Conservation (phyloP, 2,888 invertebrate species). For the Parthenolecanium corni region DNA sequence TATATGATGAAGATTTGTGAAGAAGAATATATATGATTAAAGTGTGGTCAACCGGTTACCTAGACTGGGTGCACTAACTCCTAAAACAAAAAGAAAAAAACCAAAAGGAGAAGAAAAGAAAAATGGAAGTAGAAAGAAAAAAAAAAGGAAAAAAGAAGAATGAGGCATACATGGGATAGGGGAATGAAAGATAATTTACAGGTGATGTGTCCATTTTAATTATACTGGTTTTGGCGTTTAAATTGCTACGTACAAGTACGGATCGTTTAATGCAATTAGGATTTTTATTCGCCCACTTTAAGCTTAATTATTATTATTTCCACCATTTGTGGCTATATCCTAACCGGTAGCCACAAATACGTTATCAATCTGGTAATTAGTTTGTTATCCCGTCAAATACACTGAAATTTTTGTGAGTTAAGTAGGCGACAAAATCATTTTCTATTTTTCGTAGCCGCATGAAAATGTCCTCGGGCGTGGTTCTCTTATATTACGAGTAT, state of each 20-base stretch:
- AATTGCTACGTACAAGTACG: constrained; percentile 24
- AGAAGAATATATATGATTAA: constrained; percentile 23
- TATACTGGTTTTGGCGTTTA: constrained; percentile 23
- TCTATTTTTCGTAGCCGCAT: too few relatives aligned
- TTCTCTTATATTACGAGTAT: too few relatives aligned
- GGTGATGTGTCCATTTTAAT: constrained; percentile 25
- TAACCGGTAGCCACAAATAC: constrained; percentile 11
- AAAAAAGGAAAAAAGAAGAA: not conserved
- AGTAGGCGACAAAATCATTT: constrained; percentile 10
- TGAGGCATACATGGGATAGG: not conserved
- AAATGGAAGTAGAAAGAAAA: too few relatives aligned
- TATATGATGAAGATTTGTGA: constrained; percentile 1
- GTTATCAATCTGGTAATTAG: constrained; percentile 24
- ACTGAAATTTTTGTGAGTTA: constrained; percentile 9
- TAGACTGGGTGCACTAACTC: constrained; percentile 6
- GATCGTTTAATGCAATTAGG: constrained; percentile 26
- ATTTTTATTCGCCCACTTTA: constrained; percentile 23
- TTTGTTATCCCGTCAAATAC: constrained; percentile 6
- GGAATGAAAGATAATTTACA: constrained; percentile 23
- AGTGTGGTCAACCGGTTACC: constrained; percentile 25
- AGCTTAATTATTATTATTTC: constrained; percentile 26
- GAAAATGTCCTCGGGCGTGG: too few relatives aligned
- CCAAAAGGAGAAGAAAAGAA: too few relatives aligned
- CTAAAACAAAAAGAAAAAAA: not conserved
- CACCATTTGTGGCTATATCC: constrained; percentile 9